Evolutionary conservation across 2,113 vertebrate species (phyloP).

Genomic region (Thunnus thynnus): DNA sequence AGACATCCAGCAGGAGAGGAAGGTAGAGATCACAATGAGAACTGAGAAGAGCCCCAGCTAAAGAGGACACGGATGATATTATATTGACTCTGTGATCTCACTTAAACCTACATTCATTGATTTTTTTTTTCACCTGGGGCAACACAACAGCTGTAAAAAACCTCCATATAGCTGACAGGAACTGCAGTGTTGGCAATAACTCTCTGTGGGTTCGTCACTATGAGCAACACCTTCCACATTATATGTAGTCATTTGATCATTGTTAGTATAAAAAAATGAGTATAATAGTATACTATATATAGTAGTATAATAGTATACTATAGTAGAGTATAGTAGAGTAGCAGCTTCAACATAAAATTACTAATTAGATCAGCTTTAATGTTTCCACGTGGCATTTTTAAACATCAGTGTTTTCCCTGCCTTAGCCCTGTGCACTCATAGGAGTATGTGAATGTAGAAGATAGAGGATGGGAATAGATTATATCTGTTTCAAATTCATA

Average conservation of each 20-base stretch:
- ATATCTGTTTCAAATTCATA: not conserved
- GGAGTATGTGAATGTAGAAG: not conserved
- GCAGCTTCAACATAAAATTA: not conserved
- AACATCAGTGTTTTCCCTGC: not conserved
- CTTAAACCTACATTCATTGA: not conserved
- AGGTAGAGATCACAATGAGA: constrained; percentile 60
- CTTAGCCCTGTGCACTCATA: not conserved
- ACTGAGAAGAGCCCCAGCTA: constrained; percentile 44
- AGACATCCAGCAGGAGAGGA: constrained; percentile 68
- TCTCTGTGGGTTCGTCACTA: no score
- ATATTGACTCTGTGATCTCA: not conserved
- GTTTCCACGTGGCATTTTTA: not conserved
- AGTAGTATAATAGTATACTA: no score
- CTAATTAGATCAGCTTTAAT: not conserved
- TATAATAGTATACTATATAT: no score
- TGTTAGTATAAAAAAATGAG: not conserved
- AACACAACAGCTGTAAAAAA: not conserved
- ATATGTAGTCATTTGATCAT: not conserved
- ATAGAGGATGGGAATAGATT: not conserved
- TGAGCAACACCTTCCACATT: no score
- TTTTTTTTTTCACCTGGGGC: not conserved
- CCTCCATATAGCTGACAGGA: not conserved
- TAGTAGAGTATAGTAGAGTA: not conserved
- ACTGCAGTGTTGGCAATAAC: not conserved
- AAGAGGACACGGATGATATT: constrained; percentile 16